A percentile compares a stretch with the other conserved stretches of the same genome.
Evolutionary conservation across 2,888 invertebrate species (phyloP).

Genomic region (Chaitophorus viminalis): DNA sequence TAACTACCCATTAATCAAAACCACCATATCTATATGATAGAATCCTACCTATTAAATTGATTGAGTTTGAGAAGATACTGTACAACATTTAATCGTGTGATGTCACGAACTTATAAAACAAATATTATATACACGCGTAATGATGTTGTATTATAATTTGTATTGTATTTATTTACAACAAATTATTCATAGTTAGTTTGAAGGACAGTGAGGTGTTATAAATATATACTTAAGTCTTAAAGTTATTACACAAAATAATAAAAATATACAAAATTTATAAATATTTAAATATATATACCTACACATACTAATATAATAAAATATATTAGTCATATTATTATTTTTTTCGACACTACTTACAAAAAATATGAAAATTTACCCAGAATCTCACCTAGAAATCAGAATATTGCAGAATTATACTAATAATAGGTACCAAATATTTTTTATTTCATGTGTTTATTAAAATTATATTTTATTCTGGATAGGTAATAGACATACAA

Average conservation of each 20-base stretch:
- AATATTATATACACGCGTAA: background rate
- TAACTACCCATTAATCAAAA: constrained; percentile 42
- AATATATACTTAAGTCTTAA: background rate
- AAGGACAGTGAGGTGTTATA: background rate
- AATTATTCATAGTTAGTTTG: background rate
- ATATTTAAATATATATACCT: background rate
- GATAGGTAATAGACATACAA: background rate
- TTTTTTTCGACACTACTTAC: background rate
- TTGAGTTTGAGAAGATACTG: constrained; percentile 17
- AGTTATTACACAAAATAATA: background rate
- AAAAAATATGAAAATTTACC: background rate
- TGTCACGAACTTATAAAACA: constrained; percentile 43
- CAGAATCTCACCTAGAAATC: no score
- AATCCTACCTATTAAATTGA: constrained; percentile 13
- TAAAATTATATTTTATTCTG: background rate
- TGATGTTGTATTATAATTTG: background rate
- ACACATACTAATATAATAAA: background rate
- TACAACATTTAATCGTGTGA: constrained; percentile 17
- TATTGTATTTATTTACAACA: background rate
- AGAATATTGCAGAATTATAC: no score
- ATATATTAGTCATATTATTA: background rate
- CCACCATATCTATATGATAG: background rate
- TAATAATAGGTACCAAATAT: background rate
- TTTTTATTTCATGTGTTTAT: background rate
- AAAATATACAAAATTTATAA: background rate